A percentile compares a stretch with the other conserved stretches of the same genome.
phyloP scores from a whole-genome alignment of 2,888 invertebrate species.

The Apotomis betuletana region DNA sequence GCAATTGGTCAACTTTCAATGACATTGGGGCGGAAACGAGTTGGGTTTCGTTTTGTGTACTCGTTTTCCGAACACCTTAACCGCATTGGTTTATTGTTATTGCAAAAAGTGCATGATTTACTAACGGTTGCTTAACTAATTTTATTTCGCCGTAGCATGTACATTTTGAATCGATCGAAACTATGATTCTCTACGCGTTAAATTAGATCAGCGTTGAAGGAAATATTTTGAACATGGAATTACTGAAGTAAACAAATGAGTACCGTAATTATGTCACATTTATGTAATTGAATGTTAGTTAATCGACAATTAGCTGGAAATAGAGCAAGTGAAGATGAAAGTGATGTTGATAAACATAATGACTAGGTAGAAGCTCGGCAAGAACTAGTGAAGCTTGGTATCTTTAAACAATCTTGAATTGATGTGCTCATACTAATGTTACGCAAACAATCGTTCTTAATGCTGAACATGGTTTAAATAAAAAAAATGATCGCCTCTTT shows the following conservation, averaged over 20 bases:
- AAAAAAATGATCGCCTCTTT: too few relatives aligned
- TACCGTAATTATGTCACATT: conserved; percentile 19
- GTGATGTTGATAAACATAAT: conserved; percentile 32
- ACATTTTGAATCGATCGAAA: conserved; percentile 11
- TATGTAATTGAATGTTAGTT: conserved; percentile 28
- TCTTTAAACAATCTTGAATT: conserved; percentile 27
- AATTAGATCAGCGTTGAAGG: background rate
- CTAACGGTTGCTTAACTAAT: conserved; percentile 28
- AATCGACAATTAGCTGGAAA: conserved; percentile 31
- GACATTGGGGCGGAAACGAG: conserved; percentile 62
- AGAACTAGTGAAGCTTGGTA: conserved; percentile 30
- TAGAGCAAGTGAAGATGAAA: conserved; percentile 38
- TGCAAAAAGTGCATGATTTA: conserved; percentile 42
- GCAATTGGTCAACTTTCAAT: conserved; percentile 59
- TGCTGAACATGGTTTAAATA: too few relatives aligned
- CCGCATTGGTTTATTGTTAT: conserved; percentile 50
- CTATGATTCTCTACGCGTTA: conserved; percentile 7
- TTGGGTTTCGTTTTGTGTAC: conserved; percentile 62
- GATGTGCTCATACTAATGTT: background rate
- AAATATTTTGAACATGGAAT: conserved; percentile 1
- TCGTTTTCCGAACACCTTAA: conserved; percentile 59
- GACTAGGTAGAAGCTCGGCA: conserved; percentile 17
- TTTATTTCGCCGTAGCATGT: conserved; percentile 31
- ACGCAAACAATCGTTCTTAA: background rate
- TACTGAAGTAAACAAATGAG: background rate